Conservation (phyloP, 2,888 invertebrate species). For the Ctena decussata region DNA sequence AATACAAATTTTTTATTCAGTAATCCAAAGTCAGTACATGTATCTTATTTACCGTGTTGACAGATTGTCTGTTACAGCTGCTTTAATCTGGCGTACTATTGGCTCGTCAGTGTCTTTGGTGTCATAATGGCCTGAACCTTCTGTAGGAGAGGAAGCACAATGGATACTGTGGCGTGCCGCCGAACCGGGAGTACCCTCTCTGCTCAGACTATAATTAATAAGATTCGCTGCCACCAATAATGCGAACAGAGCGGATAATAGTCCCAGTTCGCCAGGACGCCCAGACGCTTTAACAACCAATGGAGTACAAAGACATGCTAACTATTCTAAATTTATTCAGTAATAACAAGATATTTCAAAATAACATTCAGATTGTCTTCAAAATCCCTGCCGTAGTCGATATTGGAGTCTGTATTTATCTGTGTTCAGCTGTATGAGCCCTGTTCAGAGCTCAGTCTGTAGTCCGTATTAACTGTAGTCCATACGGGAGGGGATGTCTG, state of each 20-base stretch:
- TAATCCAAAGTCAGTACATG: too few relatives aligned
- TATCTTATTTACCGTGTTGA: background rate
- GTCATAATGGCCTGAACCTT: background rate
- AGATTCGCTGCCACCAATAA: constrained; percentile 2
- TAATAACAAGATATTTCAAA: background rate
- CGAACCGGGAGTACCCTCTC: constrained; percentile 7
- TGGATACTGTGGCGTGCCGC: constrained; percentile 25
- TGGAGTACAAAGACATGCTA: background rate
- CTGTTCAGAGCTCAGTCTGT: background rate
- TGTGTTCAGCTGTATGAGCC: background rate
- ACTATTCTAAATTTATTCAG: background rate
- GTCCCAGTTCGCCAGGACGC: constrained; percentile 1
- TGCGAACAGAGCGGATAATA: background rate
- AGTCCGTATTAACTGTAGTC: background rate
- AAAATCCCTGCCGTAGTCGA: background rate
- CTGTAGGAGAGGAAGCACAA: constrained; percentile 1
- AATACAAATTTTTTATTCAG: too few relatives aligned
- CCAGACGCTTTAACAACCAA: background rate
- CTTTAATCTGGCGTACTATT: background rate
- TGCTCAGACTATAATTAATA: background rate
- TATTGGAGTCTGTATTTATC: background rate
- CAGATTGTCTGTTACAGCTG: background rate
- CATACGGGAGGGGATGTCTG: background rate
- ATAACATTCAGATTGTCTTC: background rate
- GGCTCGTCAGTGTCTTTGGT: background rate